Evolutionary conservation across 2,888 invertebrate genomes (phyloP).

Genomic region (Rhaphigaster nebulosa): DNA sequence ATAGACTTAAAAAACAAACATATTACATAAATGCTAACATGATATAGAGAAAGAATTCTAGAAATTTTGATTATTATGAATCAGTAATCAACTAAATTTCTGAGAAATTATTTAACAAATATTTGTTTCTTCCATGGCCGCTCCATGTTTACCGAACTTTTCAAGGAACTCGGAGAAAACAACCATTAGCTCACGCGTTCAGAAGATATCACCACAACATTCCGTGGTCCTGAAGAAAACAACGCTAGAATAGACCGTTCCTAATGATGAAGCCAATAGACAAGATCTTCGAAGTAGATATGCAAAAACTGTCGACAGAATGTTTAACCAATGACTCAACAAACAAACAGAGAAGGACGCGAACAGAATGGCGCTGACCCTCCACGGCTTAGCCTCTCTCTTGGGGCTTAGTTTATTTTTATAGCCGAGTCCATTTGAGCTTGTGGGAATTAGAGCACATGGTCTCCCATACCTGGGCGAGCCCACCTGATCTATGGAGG

Average conservation of each 20-base stretch:
- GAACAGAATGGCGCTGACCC: constrained; percentile 21
- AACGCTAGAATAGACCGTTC: neutral
- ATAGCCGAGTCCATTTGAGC: constrained; percentile 46
- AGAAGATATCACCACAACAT: neutral
- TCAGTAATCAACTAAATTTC: neutral
- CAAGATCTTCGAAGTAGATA: neutral
- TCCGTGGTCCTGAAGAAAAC: neutral
- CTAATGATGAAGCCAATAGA: neutral
- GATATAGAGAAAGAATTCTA: neutral
- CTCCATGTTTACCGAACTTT: neutral
- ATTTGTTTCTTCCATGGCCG: neutral
- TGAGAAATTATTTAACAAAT: neutral
- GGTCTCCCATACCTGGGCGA: constrained; percentile 25
- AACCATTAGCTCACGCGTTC: neutral
- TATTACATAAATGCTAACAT: neutral
- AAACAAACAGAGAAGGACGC: neutral
- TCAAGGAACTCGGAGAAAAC: neutral
- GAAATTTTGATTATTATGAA: neutral
- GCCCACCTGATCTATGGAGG: constrained; percentile 46
- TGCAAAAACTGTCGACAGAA: neutral
- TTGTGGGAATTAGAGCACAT: constrained; percentile 50
- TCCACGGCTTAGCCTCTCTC: constrained; percentile 30
- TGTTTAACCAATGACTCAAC: constrained; percentile 41
- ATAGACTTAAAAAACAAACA: neutral
- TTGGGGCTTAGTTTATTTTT: constrained; percentile 38